Percentiles rank a stretch among this genome's conserved stretches.
phyloP scores from a whole-genome alignment of 2,113 vertebrate species.

The Pao palembangensis region DNA sequence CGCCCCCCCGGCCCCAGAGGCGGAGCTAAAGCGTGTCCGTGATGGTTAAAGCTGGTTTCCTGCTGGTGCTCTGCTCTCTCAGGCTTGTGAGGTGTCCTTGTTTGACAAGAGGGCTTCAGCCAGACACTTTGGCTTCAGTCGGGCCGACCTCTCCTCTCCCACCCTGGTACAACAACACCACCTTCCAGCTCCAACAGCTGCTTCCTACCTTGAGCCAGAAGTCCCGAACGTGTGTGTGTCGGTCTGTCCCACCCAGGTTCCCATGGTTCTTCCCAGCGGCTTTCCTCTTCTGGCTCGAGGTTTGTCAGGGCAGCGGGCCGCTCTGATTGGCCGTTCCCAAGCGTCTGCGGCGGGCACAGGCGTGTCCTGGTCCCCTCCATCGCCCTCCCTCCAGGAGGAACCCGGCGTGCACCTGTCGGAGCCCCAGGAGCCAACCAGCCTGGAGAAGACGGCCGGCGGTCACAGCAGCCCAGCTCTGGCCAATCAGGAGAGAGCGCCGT shows the following conservation, averaged over 20 bases:
- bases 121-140: conserved; percentile 63
- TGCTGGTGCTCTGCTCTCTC: conserved; percentile 4
- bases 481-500: conserved; percentile 67
- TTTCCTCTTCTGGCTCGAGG: conserved; percentile 55
- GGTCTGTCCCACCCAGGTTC: conserved; percentile 52
- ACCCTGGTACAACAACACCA: conserved; percentile 56
- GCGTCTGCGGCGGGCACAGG: conserved; percentile 46
- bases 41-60: not conserved
- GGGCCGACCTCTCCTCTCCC: conserved; percentile 69
- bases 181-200: not conserved
- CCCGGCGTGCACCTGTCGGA: conserved; percentile 82
- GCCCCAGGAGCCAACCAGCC: conserved; percentile 88
- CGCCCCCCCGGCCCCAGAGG: not conserved
- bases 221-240: not conserved
- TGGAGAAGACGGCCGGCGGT: conserved; percentile 90
- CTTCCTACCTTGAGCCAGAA: no score
- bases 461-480: conserved; percentile 86
- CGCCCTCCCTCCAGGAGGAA: conserved; percentile 82
- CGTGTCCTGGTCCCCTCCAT: conserved; percentile 71
- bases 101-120: conserved; percentile 69
- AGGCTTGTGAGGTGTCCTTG: conserved; percentile 64
- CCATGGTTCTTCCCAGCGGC: conserved; percentile 70
- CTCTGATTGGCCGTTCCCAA: conserved; percentile 58
- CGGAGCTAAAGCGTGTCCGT: not conserved
- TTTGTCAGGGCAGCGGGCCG: conserved; percentile 49